Evolutionary conservation across 2,888 invertebrate genomes (phyloP).

Genomic region (Leptinotarsa rubiginosa): DNA sequence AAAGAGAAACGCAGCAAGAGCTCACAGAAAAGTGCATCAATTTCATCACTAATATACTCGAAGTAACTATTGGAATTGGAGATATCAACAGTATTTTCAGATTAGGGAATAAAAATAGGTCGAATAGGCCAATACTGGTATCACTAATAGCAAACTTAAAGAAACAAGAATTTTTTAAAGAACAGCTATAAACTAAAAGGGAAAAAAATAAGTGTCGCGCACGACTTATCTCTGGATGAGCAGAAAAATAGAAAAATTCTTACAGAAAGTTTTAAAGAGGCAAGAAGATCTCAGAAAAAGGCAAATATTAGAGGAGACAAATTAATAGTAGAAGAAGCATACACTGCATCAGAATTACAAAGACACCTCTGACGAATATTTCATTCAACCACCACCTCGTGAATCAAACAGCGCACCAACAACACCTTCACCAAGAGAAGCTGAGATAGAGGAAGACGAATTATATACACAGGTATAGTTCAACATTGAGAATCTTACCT

Average conservation of each 20-base stretch:
- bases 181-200: not conserved
- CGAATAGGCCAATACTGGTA: not conserved
- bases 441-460: too few relatives aligned
- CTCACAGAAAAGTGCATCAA: not conserved
- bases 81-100: not conserved
- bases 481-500: too few relatives aligned
- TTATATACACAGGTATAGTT: too few relatives aligned
- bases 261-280: not conserved
- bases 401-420: too few relatives aligned
- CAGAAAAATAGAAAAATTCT: not conserved
- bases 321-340: too few relatives aligned
- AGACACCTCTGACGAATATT: too few relatives aligned
- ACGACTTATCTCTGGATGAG: not conserved
- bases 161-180: not conserved
- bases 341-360: too few relatives aligned
- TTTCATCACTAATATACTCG: not conserved
- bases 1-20: not conserved
- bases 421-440: too few relatives aligned
- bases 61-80: not conserved
- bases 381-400: too few relatives aligned
- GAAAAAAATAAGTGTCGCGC: not conserved
- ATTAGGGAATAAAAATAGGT: too few relatives aligned
- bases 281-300: not conserved
- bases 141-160: not conserved
- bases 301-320: not conserved